Evolutionary conservation across 2,888 invertebrate genomes (phyloP).

Genomic region (Venustoraphidia nigricollis): DNA sequence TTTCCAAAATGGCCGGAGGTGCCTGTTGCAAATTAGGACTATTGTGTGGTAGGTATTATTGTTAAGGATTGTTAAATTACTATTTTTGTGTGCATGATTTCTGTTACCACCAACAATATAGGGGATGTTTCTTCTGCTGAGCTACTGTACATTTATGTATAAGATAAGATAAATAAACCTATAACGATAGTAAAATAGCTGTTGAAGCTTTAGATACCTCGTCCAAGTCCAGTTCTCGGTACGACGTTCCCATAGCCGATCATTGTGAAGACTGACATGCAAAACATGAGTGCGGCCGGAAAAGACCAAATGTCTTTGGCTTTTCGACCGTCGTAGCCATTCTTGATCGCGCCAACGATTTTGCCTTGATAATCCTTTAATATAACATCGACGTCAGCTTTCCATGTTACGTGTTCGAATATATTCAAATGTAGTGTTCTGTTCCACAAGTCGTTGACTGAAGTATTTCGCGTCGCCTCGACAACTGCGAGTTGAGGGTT

Average conservation of each 20-base stretch:
- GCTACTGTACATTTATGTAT: too few species aligned
- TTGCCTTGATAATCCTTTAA: constrained; percentile 50
- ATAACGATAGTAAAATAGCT: too few species aligned
- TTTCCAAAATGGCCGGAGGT: too few species aligned
- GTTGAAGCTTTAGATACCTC: constrained; percentile 28
- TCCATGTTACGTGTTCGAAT: constrained; percentile 51
- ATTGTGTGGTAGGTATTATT: too few species aligned
- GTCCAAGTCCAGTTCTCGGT: constrained; percentile 69
- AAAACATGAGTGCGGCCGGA: constrained; percentile 79
- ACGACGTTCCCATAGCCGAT: constrained; percentile 82
- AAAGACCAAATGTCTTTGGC: constrained; percentile 68
- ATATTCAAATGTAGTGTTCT: constrained; percentile 49
- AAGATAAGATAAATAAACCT: too few species aligned
- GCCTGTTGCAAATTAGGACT: too few species aligned
- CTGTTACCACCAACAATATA: too few species aligned
- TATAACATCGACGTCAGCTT: constrained; percentile 39
- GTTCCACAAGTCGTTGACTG: constrained; percentile 50
- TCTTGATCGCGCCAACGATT: constrained; percentile 46
- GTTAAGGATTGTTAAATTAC: too few species aligned
- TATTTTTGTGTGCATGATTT: too few species aligned
- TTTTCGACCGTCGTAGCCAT: constrained; percentile 50
- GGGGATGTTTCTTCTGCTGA: too few species aligned
- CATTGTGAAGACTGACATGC: constrained; percentile 79
- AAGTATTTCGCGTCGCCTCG: constrained; percentile 34
- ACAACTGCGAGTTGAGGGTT: constrained; percentile 32